These are phyloP conservation scores for Anhinga anhinga DNA, from an alignment of 2,113 vertebrate genomes.

Conservation along the genomic window DNA sequence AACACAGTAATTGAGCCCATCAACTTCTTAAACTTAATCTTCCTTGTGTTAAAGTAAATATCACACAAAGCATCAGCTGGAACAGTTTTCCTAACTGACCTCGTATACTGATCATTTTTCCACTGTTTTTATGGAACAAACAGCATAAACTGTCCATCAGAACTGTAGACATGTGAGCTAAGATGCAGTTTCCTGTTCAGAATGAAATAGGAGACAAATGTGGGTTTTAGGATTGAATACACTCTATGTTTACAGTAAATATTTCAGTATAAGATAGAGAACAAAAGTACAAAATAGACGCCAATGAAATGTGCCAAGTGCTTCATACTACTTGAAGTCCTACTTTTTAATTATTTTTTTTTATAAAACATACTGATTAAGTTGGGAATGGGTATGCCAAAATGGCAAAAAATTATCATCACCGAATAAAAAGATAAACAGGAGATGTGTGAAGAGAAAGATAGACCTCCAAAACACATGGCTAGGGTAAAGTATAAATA, in stretches of 20 bases:
- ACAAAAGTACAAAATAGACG: not conserved
- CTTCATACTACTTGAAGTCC: not conserved
- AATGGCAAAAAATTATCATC: not conserved
- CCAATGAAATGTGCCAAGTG: not conserved
- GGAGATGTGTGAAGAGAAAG: not conserved
- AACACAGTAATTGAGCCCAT: not conserved
- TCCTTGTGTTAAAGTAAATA: not conserved
- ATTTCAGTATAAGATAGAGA: not conserved
- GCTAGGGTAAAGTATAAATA: not conserved
- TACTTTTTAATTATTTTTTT: not conserved
- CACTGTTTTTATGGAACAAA: not conserved
- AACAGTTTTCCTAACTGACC: conserved; percentile 20
- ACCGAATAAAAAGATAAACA: not conserved
- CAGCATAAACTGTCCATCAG: not conserved
- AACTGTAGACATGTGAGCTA: not conserved
- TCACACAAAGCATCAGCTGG: not conserved
- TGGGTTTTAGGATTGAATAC: not conserved
- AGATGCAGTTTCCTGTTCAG: not conserved
- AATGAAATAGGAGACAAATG: conserved; percentile 11
- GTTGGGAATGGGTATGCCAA: not conserved
- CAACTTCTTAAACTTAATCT: not conserved
- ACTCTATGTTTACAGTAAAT: conserved; percentile 29
- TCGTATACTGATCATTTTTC: not conserved
- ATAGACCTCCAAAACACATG: not conserved
- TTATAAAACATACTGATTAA: not conserved